These are phyloP conservation scores for Euborellia annulipes DNA, from an alignment of 1,140 invertebrate species.

Conservation along the genomic window DNA sequence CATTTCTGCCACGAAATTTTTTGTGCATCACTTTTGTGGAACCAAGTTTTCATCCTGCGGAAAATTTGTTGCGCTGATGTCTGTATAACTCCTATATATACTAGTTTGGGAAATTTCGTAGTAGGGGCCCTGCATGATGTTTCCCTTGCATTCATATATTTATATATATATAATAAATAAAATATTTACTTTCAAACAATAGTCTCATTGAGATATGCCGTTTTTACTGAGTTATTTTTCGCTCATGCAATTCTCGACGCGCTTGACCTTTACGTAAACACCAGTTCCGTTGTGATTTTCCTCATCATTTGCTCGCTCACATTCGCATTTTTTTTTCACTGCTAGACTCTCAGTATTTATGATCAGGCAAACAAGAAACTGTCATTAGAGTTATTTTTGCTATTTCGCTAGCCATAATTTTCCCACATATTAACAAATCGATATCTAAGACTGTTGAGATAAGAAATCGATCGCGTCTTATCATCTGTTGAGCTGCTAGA, in stretches of 20 bases:
- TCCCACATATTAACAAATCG: constrained; percentile 9
- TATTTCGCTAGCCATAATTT: not conserved
- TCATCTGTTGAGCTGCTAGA: constrained; percentile 3
- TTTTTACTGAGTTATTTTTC: constrained; percentile 40
- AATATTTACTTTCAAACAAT: constrained; percentile 26
- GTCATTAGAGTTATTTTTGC: not conserved
- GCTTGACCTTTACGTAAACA: constrained; percentile 52
- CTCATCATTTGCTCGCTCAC: constrained; percentile 1
- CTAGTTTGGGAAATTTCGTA: no score
- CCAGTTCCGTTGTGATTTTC: constrained; percentile 16
- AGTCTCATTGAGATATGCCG: constrained; percentile 30
- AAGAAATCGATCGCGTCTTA: not conserved
- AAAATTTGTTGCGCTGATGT: no score
- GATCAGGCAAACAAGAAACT: no score
- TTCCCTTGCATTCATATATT: no score
- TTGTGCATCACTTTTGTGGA: no score
- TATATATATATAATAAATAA: not conserved
- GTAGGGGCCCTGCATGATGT: no score
- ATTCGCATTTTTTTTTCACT: constrained; percentile 1
- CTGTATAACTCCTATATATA: no score
- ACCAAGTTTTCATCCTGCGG: no score
- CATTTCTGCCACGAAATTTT: no score
- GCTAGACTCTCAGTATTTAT: not conserved
- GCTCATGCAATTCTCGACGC: constrained; percentile 71
- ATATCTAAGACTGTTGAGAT: constrained; percentile 11